Percentiles rank a stretch among this genome's conserved stretches.
Conservation (phyloP, 2,888 invertebrate genomes). For the Oscheius sp. region DNA sequence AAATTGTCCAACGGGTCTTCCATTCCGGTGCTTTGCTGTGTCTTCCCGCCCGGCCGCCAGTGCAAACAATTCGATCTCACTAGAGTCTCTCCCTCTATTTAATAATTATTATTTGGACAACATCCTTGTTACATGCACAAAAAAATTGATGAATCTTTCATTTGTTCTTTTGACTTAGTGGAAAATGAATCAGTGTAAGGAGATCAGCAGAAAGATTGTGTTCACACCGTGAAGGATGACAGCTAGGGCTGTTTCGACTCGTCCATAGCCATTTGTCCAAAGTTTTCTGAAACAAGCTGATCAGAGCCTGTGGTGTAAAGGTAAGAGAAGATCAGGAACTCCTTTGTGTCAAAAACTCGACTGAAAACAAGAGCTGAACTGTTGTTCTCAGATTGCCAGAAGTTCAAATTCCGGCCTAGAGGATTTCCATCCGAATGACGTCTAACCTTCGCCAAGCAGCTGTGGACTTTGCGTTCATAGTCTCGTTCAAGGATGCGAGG, state of each 20-base stretch:
- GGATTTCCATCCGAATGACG: not conserved
- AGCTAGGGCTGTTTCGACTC: constrained; percentile 16
- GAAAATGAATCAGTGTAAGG: constrained; percentile 6
- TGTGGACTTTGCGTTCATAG: constrained; percentile 41
- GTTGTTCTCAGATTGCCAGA: not conserved
- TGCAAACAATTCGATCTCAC: constrained; percentile 27
- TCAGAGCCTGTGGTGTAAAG: constrained; percentile 4
- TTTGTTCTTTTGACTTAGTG: not conserved
- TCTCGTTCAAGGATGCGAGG: constrained; percentile 42
- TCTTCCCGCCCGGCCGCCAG: constrained; percentile 31
- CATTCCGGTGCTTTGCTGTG: constrained; percentile 30
- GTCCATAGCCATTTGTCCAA: constrained; percentile 23
- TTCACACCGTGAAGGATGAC: constrained; percentile 18
- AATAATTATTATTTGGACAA: constrained; percentile 26
- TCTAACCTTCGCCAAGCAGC: constrained; percentile 45
- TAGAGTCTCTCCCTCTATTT: constrained; percentile 29
- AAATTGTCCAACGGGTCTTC: constrained; percentile 23
- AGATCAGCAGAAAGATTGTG: not conserved
- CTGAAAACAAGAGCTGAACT: constrained; percentile 5
- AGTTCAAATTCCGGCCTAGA: constrained; percentile 6
- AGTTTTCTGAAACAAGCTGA: constrained; percentile 19
- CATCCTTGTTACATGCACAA: constrained; percentile 20
- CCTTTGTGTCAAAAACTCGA: not conserved
- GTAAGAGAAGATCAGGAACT: constrained; percentile 11
- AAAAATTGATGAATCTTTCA: constrained; percentile 18